A percentile compares a stretch with the other conserved stretches of the same genome.
Conservation (phyloP, 2,797 vertebrate genomes). For the Dryobates pubescens region DNA sequence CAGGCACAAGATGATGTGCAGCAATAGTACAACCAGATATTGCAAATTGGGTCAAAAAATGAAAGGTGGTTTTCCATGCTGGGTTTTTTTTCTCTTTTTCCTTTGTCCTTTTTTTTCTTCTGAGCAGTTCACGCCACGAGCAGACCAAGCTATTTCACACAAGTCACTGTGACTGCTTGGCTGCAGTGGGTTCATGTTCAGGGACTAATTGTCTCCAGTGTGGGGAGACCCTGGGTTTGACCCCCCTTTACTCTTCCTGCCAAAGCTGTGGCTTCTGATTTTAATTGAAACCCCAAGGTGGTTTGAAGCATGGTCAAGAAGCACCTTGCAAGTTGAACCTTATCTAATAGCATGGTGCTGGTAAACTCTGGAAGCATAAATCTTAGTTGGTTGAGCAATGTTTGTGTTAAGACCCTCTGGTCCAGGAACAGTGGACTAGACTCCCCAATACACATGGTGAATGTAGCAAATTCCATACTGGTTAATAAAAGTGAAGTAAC, state of each 20-base stretch:
- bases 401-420: conserved; percentile 63
- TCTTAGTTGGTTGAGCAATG: conserved; percentile 63
- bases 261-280: conserved; percentile 49
- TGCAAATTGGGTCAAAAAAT: neutral
- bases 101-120: neutral
- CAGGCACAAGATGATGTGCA: neutral
- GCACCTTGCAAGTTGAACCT: conserved; percentile 76
- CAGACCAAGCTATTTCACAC: neutral
- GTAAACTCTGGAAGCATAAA: conserved; percentile 74
- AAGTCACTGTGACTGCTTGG: neutral
- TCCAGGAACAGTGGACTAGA: conserved; percentile 37
- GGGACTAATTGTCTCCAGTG: conserved; percentile 27
- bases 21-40: neutral
- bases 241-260: conserved; percentile 28
- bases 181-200: conserved; percentile 14
- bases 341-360: conserved; percentile 71
- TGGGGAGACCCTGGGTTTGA: conserved; percentile 26
- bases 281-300: conserved; percentile 58
- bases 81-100: no score
- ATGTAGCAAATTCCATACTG: conserved; percentile 64
- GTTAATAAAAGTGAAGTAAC: conserved; percentile 59
- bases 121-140: neutral
- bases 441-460: neutral
- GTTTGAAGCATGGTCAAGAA: conserved; percentile 71
- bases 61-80: neutral